These are phyloP conservation scores for Drosophila elegans DNA, from an alignment of 1,140 invertebrate species.

Conservation along the genomic window DNA sequence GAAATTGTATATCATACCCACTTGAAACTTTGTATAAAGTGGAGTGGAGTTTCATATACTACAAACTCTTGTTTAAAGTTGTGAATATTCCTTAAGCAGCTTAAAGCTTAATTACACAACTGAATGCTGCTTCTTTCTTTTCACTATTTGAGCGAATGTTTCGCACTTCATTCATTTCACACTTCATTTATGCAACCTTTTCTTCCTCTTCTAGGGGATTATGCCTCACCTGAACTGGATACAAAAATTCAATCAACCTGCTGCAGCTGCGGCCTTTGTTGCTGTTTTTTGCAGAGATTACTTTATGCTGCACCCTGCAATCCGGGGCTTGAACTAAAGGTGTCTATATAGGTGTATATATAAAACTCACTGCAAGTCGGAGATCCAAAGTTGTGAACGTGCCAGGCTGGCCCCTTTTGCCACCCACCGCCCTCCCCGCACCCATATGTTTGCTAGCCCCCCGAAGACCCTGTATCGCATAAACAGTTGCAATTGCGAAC, in stretches of 20 bases:
- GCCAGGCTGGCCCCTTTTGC: slow-evolving; percentile 26
- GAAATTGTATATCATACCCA: too few relatives aligned
- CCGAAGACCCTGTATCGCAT: slow-evolving; percentile 33
- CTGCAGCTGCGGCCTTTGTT: slow-evolving; percentile 21
- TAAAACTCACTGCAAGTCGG: slow-evolving; percentile 14
- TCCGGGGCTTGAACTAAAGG: slow-evolving; percentile 37
- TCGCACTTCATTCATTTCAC: slow-evolving; percentile 46
- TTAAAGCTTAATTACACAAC: slow-evolving; percentile 2
- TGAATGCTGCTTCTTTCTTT: not conserved
- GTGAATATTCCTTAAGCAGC: not conserved
- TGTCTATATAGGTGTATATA: slow-evolving; percentile 11
- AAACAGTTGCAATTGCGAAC: slow-evolving; percentile 78
- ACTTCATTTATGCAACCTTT: slow-evolving; percentile 33
- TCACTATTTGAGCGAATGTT: slow-evolving; percentile 30
- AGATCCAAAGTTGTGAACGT: slow-evolving; percentile 35
- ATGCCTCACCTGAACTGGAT: slow-evolving; percentile 21
- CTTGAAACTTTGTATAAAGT: too few relatives aligned
- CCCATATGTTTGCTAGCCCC: slow-evolving; percentile 16
- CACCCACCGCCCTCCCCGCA: slow-evolving; percentile 17
- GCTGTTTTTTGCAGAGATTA: slow-evolving; percentile 31
- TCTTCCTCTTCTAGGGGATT: slow-evolving; percentile 32
- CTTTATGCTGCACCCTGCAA: slow-evolving; percentile 27
- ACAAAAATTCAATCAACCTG: slow-evolving; percentile 51
- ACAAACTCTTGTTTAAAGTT: not conserved
- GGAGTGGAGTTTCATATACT: not conserved